A percentile compares a stretch with the other conserved stretches of the same genome.
Conservation (phyloP, 2,113 vertebrate genomes). For the Melanerpes aurifrons region DNA sequence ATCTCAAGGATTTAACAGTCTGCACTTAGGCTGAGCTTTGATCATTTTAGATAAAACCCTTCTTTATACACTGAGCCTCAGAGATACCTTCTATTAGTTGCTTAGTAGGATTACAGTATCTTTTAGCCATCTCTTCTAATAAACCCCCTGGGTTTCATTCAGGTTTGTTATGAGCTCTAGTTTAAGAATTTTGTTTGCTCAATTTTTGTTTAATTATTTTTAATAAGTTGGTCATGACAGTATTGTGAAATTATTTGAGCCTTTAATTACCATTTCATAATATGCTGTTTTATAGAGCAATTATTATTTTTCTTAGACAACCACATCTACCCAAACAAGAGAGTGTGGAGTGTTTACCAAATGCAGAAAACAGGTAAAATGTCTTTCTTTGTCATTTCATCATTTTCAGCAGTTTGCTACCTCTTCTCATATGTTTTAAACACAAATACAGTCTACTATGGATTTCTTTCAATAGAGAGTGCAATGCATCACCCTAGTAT, state of each 20-base stretch:
- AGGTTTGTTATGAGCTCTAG: background rate
- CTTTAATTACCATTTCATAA: background rate
- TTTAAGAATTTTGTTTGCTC: background rate
- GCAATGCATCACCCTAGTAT: background rate
- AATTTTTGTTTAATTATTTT: background rate
- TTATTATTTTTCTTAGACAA: slow-evolving; percentile 75
- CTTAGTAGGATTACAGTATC: background rate
- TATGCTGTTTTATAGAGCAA: background rate
- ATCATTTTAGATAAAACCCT: background rate
- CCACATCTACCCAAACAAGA: slow-evolving; percentile 80
- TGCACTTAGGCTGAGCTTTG: background rate
- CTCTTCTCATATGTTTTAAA: background rate
- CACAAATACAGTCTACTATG: background rate
- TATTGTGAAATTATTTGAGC: background rate
- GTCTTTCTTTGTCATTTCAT: background rate
- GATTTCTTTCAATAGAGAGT: background rate
- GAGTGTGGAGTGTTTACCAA: slow-evolving; percentile 84
- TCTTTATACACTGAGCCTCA: background rate
- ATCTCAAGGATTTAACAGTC: background rate
- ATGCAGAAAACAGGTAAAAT: slow-evolving; percentile 83
- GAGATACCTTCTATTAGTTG: background rate
- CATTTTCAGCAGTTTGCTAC: background rate
- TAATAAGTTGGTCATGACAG: background rate
- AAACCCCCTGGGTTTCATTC: background rate
- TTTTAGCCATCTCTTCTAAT: background rate